Evolutionary conservation across 2,888 invertebrate genomes (phyloP), one percentile per base, ranked within the genome.

Genomic region (Leptodirus hochenwartii): DNA sequence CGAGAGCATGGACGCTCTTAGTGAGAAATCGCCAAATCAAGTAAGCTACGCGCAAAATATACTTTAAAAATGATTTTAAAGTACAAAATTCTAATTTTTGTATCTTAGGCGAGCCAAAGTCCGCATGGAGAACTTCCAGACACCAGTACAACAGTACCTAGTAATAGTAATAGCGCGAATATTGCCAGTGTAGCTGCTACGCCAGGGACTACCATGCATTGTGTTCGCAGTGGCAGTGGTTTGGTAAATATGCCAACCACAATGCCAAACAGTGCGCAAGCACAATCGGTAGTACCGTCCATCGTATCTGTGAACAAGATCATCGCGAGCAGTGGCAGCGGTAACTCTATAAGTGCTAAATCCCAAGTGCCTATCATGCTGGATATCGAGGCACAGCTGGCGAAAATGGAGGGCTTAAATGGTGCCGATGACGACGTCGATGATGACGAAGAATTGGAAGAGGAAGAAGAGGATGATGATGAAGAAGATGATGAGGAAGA

Each of bases 1-100:
- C 32, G 87, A 87, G 52, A 84, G 84, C 20, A 85, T 87, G 87
- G 87, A 88, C 50, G 85, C 87, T 2, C 56, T 85, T n/a, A 85
- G 85, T 12, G 87, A 88, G 51, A 87, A 87, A 50, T 43, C 47
- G 11, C 49, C 49, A 24, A 81, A 82, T 53, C 84, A 84, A 51
- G 77, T 80, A 55, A 76, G 66, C 55, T n/a, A n/a, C n/a, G n/a
- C n/a, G n/a, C n/a, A n/a, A n/a, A n/a, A n/a, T n/a, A n/a, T n/a
- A n/a, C n/a, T n/a, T n/a, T n/a, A n/a, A n/a, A n/a, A n/a, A n/a
- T n/a, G n/a, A n/a, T n/a, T n/a, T n/a, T n/a, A n/a, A n/a, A n/a
- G n/a, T n/a, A n/a, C n/a, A n/a, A n/a, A n/a, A n/a, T n/a, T n/a
- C n/a, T n/a, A n/a, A n/a, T n/a, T n/a, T n/a, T n/a, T n/a, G n/a